Evolutionary conservation across 2,113 vertebrate species (phyloP).

Genomic region (Nothobranchius kuhntae): DNA sequence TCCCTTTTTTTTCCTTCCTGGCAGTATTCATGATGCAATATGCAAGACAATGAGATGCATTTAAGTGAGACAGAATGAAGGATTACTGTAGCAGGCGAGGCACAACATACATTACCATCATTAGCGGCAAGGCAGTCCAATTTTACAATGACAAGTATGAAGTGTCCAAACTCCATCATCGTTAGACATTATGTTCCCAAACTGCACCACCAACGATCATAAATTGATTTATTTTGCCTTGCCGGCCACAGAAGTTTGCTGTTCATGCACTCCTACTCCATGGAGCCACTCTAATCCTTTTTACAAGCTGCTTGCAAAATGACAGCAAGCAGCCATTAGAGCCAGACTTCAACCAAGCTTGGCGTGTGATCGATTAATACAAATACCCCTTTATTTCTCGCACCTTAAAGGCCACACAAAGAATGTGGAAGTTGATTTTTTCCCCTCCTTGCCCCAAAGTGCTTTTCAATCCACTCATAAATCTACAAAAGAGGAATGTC

Average conservation of each 20-base stretch:
- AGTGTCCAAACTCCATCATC: slow-evolving; percentile 79
- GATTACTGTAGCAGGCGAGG: slow-evolving; percentile 63
- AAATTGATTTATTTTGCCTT: slow-evolving; percentile 77
- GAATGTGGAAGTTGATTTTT: slow-evolving; percentile 24
- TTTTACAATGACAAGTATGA: slow-evolving; percentile 80
- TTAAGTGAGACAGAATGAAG: slow-evolving; percentile 79
- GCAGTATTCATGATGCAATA: slow-evolving; percentile 73
- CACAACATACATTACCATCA: slow-evolving; percentile 78
- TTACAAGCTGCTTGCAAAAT: slow-evolving; percentile 70
- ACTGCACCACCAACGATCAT: slow-evolving; percentile 64
- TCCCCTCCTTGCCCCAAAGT: slow-evolving; percentile 30
- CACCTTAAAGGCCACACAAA: slow-evolving; percentile 68
- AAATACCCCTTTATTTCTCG: slow-evolving; percentile 65
- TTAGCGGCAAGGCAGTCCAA: slow-evolving; percentile 73
- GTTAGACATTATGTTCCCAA: slow-evolving; percentile 73
- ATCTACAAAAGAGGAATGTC: slow-evolving; percentile 42
- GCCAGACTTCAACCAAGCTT: slow-evolving; percentile 57
- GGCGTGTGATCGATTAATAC: slow-evolving; percentile 70
- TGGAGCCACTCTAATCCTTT: slow-evolving; percentile 65
- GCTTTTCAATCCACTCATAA: slow-evolving; percentile 64
- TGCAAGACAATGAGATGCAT: slow-evolving; percentile 75
- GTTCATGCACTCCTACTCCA: slow-evolving; percentile 58
- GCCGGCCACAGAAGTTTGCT: slow-evolving; percentile 68
- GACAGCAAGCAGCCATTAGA: slow-evolving; percentile 74
- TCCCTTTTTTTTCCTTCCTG: slow-evolving; percentile 27